Evolutionary conservation across 2,797 vertebrate species (phyloP).

Genomic region (Remorina albescens): DNA sequence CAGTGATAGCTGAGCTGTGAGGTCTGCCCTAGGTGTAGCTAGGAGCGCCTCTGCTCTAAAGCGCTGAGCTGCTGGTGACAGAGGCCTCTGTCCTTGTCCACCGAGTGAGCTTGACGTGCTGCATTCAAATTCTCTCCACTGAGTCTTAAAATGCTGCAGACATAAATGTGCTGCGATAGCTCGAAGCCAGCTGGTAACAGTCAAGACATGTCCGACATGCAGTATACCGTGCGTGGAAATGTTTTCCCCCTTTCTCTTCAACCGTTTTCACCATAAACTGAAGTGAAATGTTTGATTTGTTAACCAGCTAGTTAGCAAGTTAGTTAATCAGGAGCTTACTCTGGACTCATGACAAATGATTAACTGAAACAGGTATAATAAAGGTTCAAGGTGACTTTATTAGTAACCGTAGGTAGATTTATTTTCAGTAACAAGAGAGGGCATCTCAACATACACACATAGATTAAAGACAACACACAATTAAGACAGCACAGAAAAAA

Average conservation of each 20-base stretch:
- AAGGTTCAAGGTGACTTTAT: no score
- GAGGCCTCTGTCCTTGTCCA: constrained; percentile 31
- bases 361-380: no score
- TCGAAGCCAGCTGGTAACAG: constrained; percentile 22
- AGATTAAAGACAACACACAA: no score
- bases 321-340: background rate
- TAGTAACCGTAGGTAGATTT: no score
- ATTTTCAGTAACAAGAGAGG: no score
- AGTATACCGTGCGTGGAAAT: background rate
- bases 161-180: constrained; percentile 20
- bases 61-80: constrained; percentile 28
- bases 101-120: constrained; percentile 4
- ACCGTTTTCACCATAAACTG: background rate
- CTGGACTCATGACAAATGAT: no score
- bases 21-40: constrained; percentile 51
- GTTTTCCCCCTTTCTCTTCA: background rate
- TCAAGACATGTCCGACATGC: background rate
- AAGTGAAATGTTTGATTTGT: constrained; percentile 9
- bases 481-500: no score
- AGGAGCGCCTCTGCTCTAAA: constrained; percentile 53
- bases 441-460: no score
- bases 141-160: constrained; percentile 8
- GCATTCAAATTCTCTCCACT: constrained; percentile 47
- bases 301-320: constrained; percentile 2
- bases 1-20: constrained; percentile 51